Base-by-base conservation (phyloP, 2,113 vertebrate genomes). In the Sitta europaea region DNA sequence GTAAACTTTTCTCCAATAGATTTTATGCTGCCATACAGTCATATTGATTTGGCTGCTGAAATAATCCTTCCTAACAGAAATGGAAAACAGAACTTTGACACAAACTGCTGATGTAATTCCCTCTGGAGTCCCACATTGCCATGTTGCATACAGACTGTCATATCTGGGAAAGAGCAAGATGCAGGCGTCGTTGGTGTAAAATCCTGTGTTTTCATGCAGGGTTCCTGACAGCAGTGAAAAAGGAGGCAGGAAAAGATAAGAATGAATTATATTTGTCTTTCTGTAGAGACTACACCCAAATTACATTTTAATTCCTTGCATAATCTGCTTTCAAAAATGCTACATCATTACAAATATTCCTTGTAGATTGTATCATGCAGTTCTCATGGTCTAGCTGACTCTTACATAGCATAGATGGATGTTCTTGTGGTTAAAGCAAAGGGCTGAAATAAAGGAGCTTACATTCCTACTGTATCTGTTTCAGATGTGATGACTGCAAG, bases 31-130 rank as follows among this genome's bases (percentile, higher is more conserved):
- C 83, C 61, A 45, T 43, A 31, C 29, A 70, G 8, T 90, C 62
- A 36, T 82, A 76, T 76, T 91, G 75, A 95, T 91, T 90, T 79
- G 66, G 65, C 68, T 86, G 74, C 81, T 91, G 70, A 88, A 95
- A 93, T 92, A 90, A 90, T 95, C 78, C 45, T 86, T 92, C 77
- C 57, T 86, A 95, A 72, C 25, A 79, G 78, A 78, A 94, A 91
- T 70, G 54, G 75, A 55, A 94, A 90, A 87, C 25, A 89, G 62
- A 83, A 92, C 79, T 53, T 62, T 84, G 76, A 89, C 91, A 77
- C 66, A 63, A 89, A 70, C 29, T 90, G 27, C 77, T 77, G 59
- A 76, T 81, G 86, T 91, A 86, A 84, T 90, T 95, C 48, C 66
- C 78, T 65, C 35, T 53, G 57, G 76, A 71, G 54, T 31, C 77